phyloP scores from a whole-genome alignment of 2,797 vertebrate genomes.

The Rhabdophis nuchalis region DNA sequence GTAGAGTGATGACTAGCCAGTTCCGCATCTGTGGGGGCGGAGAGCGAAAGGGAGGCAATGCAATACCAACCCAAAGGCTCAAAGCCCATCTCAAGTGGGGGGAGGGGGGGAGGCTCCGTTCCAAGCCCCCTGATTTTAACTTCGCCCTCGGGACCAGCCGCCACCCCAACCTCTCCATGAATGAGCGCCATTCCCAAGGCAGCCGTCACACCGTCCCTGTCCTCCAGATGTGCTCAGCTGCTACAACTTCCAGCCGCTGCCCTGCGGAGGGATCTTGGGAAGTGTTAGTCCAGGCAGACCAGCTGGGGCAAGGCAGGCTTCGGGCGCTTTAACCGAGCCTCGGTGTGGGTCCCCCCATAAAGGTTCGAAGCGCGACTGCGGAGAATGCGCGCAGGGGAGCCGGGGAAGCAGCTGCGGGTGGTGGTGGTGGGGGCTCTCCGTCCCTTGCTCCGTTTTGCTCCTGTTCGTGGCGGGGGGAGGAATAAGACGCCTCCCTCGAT shows the following conservation, averaged over 20 bases:
- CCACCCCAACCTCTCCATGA: background rate
- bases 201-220: background rate
- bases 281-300: background rate
- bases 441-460: too few relatives aligned
- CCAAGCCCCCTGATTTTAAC: background rate
- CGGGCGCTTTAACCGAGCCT: background rate
- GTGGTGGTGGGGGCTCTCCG: background rate
- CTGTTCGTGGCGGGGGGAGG: background rate
- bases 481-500: background rate
- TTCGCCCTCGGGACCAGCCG: background rate
- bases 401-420: background rate
- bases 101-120: background rate
- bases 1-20: background rate
- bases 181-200: background rate
- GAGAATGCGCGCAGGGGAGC: background rate
- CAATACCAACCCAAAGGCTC: background rate
- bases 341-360: too few relatives aligned
- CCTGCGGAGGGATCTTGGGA: background rate
- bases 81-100: background rate
- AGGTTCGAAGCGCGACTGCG: background rate
- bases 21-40: background rate
- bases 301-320: background rate
- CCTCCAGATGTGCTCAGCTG: background rate
- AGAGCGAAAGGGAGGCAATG: background rate
- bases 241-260: background rate